Conservation (phyloP, 2,888 invertebrate species). For the Sinohyriopsis cumingii region DNA sequence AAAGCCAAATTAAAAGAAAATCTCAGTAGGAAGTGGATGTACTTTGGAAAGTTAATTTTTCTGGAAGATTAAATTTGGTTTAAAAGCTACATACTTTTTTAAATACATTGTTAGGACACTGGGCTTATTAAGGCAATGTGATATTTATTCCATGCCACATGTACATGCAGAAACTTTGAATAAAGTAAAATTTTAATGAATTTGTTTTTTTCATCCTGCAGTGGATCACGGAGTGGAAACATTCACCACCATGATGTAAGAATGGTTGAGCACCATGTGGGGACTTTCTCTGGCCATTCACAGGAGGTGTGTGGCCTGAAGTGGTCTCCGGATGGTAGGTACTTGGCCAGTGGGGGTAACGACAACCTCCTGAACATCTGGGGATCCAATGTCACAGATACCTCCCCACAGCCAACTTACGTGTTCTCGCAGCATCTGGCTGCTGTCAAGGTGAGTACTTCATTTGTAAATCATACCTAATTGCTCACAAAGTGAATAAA, state of each 20-base stretch:
- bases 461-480: not conserved
- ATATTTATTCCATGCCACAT: no score
- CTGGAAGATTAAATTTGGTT: no score
- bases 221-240: slow-evolving; percentile 89
- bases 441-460: slow-evolving; percentile 71
- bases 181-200: no score
- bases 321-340: slow-evolving; percentile 95
- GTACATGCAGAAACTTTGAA: no score
- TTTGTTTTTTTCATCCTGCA: slow-evolving; percentile 29
- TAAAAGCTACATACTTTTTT: no score
- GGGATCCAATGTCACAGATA: slow-evolving; percentile 72
- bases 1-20: no score
- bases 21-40: no score
- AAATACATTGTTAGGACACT: no score
- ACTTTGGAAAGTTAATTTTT: no score
- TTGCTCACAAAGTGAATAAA: no score
- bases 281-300: slow-evolving; percentile 80
- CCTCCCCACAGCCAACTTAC: slow-evolving; percentile 73
- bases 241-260: slow-evolving; percentile 97
- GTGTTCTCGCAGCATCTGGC: slow-evolving; percentile 74
- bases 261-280: slow-evolving; percentile 86
- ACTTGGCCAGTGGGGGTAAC: slow-evolving; percentile 96
- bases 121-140: no score
- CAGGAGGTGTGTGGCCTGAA: slow-evolving; percentile 89
- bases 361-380: slow-evolving; percentile 96